Evolutionary conservation across 2,888 invertebrate species (phyloP).

Genomic region (Sinhomidia bicolor): DNA sequence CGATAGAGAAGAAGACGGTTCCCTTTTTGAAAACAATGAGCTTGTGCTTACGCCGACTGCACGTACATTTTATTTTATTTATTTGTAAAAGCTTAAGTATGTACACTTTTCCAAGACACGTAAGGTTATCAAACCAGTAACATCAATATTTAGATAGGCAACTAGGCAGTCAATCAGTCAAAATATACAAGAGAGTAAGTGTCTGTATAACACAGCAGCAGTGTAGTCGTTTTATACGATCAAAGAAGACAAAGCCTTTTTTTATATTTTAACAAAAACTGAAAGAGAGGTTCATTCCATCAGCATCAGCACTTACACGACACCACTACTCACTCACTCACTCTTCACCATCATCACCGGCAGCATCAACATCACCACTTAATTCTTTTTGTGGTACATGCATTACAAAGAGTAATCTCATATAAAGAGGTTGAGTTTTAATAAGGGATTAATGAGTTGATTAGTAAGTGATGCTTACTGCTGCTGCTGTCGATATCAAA

Average conservation of each 20-base stretch:
- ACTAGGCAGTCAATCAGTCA: slow-evolving; percentile 61
- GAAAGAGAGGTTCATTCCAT: neutral
- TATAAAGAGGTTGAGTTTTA: slow-evolving; percentile 63
- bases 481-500: slow-evolving; percentile 57
- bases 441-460: slow-evolving; percentile 73
- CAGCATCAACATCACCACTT: slow-evolving; percentile 21
- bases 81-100: slow-evolving; percentile 52
- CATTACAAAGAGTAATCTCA: slow-evolving; percentile 35
- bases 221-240: neutral
- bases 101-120: slow-evolving; percentile 13
- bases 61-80: slow-evolving; percentile 28
- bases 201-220: neutral
- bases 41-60: slow-evolving; percentile 57
- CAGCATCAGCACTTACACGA: slow-evolving; percentile 34
- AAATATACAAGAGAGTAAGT: slow-evolving; percentile 33
- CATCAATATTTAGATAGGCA: slow-evolving; percentile 58
- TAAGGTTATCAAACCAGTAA: slow-evolving; percentile 18
- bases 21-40: slow-evolving; percentile 52
- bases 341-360: too few species aligned
- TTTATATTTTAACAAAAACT: neutral
- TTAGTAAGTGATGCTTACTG: slow-evolving; percentile 62
- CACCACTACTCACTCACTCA: neutral
- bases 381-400: slow-evolving; percentile 40
- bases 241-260: slow-evolving; percentile 13
- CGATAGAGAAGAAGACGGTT: too few species aligned